Conservation (phyloP, 2,888 invertebrate genomes). For the Keiferia lycopersicella region DNA sequence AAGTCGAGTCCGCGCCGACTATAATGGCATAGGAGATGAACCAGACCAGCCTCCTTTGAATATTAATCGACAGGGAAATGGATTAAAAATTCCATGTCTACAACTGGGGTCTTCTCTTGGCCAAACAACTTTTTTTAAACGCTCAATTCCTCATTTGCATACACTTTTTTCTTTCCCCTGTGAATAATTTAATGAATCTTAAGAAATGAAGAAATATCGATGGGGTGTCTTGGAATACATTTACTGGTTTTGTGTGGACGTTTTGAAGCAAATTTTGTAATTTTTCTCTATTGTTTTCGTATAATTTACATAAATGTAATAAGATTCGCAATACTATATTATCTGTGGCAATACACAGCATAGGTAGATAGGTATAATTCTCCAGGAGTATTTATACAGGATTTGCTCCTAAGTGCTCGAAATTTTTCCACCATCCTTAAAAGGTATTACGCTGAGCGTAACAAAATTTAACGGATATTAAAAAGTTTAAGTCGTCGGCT, state of each 20-base stretch:
- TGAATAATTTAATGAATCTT: constrained; percentile 80
- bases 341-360: too few species aligned
- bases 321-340: not conserved
- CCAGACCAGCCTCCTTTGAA: constrained; percentile 79
- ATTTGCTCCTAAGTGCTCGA: constrained; percentile 44
- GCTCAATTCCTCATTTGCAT: constrained; percentile 75
- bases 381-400: constrained; percentile 10
- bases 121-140: constrained; percentile 78
- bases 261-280: constrained; percentile 22
- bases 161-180: constrained; percentile 71
- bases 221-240: constrained; percentile 35
- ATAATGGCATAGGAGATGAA: constrained; percentile 80
- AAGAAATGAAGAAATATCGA: constrained; percentile 62
- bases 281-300: constrained; percentile 17
- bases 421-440: constrained; percentile 50
- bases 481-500: constrained; percentile 77
- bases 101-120: constrained; percentile 68
- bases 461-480: constrained; percentile 81
- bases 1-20: constrained; percentile 64
- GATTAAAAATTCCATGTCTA: constrained; percentile 80
- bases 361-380: not conserved
- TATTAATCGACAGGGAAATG: constrained; percentile 82
- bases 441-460: constrained; percentile 70
- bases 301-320: constrained; percentile 7
- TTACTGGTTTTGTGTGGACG: constrained; percentile 31